Conservation (phyloP, 2,888 invertebrate genomes). For the Calliopum simillimum region DNA sequence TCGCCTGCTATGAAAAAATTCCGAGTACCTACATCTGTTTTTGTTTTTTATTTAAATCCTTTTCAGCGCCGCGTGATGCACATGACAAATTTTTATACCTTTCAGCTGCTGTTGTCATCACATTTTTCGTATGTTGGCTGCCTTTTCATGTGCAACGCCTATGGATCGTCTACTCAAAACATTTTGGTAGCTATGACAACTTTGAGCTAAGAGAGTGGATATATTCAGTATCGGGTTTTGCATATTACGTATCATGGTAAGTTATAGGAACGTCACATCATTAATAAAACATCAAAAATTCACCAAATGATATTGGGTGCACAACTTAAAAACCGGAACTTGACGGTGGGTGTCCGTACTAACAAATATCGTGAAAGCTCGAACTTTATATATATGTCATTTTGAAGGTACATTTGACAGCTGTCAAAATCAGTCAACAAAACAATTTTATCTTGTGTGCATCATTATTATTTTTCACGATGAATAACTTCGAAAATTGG, state of each 20-base stretch:
- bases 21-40: no score
- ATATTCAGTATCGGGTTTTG: constrained; percentile 81
- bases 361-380: no score
- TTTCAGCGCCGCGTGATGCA: neutral
- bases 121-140: constrained; percentile 96
- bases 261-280: constrained; percentile 28
- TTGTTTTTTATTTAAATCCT: neutral
- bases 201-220: constrained; percentile 79
- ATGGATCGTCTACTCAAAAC: constrained; percentile 80
- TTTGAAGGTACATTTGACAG: no score
- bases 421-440: no score
- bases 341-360: no score
- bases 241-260: constrained; percentile 81
- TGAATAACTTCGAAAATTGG: no score
- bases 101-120: constrained; percentile 90
- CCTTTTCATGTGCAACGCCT: constrained; percentile 95
- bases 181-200: constrained; percentile 71
- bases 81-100: constrained; percentile 10
- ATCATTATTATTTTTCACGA: no score
- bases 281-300: neutral
- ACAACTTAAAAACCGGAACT: no score
- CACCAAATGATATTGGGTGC: neutral
- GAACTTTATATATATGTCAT: no score
- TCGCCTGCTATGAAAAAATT: no score
- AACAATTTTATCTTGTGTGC: no score